Conservation (phyloP, 2,113 vertebrate species). For the Felis chaus region DNA sequence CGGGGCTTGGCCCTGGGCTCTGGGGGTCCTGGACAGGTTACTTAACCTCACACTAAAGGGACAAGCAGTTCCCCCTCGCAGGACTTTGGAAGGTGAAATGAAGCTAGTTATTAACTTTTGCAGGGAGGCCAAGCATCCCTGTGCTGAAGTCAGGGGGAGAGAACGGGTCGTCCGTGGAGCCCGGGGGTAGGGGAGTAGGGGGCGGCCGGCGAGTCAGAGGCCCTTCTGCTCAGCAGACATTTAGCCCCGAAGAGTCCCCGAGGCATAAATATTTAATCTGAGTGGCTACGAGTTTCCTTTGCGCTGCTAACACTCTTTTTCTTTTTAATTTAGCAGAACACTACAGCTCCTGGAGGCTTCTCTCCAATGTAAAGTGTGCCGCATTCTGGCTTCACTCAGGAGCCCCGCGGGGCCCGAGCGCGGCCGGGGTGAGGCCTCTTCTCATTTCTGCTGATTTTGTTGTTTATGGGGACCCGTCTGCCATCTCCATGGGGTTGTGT, state of each 20-base stretch:
- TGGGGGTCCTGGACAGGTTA: accelerated
- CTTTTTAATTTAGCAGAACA: background rate
- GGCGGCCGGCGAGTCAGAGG: accelerated
- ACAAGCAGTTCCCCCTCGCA: accelerated
- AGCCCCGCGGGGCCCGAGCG: accelerated
- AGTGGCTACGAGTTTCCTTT: accelerated
- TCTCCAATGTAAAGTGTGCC: accelerated
- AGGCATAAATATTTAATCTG: background rate
- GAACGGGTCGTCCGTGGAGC: accelerated
- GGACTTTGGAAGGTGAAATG: accelerated
- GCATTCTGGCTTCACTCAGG: accelerated
- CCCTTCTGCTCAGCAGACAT: accelerated
- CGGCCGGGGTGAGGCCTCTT: accelerated
- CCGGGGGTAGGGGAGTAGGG: accelerated
- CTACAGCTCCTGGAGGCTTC: background rate
- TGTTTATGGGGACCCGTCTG: accelerated
- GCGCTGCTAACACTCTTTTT: accelerated
- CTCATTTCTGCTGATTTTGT: background rate
- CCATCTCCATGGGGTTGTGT: background rate
- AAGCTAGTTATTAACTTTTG: background rate
- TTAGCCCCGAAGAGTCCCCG: background rate
- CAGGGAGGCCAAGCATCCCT: accelerated
- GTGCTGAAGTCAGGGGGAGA: too few species aligned
- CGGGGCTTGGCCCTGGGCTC: background rate
- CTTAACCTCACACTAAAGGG: background rate